These are phyloP conservation scores for Liolophura sinensis DNA, from an alignment of 1,140 invertebrate species.

Conservation along the genomic window DNA sequence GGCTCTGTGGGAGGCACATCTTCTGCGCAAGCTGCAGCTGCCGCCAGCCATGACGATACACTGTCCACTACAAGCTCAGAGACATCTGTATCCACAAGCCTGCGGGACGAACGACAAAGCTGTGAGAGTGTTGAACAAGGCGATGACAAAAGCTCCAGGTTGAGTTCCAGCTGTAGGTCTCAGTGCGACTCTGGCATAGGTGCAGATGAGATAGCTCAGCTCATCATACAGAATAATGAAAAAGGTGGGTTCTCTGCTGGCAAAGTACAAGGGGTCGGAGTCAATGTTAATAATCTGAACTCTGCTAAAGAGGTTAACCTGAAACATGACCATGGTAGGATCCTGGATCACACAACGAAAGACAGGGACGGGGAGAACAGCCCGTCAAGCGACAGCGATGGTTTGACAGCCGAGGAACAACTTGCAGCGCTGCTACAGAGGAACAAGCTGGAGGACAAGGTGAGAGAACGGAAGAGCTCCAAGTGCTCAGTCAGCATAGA, in stretches of 20 bases:
- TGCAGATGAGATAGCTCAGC: constrained; percentile 24
- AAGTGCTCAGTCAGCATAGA: constrained; percentile 46
- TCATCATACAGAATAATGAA: constrained; percentile 46
- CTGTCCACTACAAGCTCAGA: too few relatives aligned
- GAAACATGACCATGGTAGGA: constrained; percentile 14
- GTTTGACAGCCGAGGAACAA: constrained; percentile 43
- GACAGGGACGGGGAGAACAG: constrained; percentile 1
- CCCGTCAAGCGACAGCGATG: constrained; percentile 35
- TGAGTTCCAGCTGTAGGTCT: constrained; percentile 39
- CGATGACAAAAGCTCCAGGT: constrained; percentile 14
- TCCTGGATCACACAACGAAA: constrained; percentile 3
- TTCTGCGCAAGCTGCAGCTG: too few relatives aligned
- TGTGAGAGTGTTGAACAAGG: too few relatives aligned
- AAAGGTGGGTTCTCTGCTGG: constrained; percentile 23
- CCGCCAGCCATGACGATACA: too few relatives aligned
- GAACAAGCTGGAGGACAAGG: constrained; percentile 43
- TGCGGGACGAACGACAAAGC: too few relatives aligned
- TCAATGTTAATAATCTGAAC: constrained; percentile 45
- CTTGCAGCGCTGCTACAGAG: constrained; percentile 42
- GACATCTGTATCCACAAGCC: too few relatives aligned
- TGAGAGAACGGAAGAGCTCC: constrained; percentile 16
- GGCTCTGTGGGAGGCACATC: too few relatives aligned
- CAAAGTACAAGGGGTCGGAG: constrained; percentile 31
- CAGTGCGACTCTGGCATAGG: constrained; percentile 47
- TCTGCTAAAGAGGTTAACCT: constrained; percentile 18